A percentile compares a stretch with the other conserved stretches of the same genome.
Evolutionary conservation across 37 sponge, comb jelly and placozoan species (phyloP).

Genomic region (Mnemiopsis leidyi): DNA sequence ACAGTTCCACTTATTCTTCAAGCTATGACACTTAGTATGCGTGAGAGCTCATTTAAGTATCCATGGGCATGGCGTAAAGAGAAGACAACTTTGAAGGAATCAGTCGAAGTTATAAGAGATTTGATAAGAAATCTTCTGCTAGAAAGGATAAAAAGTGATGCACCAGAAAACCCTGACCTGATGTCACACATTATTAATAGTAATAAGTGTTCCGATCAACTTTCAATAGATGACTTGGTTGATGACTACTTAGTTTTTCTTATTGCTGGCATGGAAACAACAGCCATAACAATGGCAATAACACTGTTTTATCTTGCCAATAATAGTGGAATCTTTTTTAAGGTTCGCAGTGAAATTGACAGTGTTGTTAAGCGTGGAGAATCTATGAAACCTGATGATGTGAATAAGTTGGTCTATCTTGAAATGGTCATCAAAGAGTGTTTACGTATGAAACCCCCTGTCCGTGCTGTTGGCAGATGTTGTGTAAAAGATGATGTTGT

Average conservation of each 20-base stretch:
- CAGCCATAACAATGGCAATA: background rate
- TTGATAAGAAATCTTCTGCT: background rate
- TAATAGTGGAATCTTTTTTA: background rate
- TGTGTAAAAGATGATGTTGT: background rate
- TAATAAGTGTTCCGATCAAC: background rate
- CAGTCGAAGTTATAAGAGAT: background rate
- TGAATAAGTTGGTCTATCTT: background rate
- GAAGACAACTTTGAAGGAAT: background rate
- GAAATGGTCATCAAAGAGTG: background rate
- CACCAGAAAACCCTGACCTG: background rate
- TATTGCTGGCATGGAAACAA: constrained; percentile 10
- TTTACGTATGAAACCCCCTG: background rate
- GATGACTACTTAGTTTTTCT: constrained; percentile 1
- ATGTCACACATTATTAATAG: background rate
- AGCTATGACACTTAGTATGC: background rate
- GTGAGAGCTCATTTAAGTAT: background rate
- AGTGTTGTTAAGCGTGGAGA: background rate
- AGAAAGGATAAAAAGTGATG: background rate
- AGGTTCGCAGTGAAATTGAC: background rate
- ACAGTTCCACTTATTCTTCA: background rate
- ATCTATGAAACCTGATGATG: background rate
- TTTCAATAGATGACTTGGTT: background rate
- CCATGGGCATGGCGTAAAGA: background rate
- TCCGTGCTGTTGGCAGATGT: background rate
- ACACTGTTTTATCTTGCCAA: background rate